Conservation (phyloP, 1,140 invertebrate species). For the Microvelia longipes region DNA sequence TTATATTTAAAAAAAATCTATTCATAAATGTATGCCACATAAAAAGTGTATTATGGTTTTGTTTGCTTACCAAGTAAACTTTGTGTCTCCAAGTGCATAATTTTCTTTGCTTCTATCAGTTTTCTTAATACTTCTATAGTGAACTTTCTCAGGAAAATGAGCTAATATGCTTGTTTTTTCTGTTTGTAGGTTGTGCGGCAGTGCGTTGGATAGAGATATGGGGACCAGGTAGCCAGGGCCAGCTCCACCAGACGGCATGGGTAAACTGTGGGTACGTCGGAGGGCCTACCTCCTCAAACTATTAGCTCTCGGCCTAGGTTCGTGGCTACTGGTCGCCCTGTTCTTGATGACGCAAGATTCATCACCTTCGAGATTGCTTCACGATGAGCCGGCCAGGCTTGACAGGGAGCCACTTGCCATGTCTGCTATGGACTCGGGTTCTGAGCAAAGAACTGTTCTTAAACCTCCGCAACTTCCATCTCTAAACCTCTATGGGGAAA, state of each 20-base stretch:
- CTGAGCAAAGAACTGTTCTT: neutral
- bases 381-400: neutral
- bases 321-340: conserved; percentile 1
- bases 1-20: too few relatives aligned
- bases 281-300: neutral
- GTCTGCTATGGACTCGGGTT: neutral
- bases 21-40: too few relatives aligned
- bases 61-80: too few relatives aligned
- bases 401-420: neutral
- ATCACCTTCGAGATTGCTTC: neutral
- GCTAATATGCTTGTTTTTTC: too few relatives aligned
- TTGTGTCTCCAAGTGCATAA: too few relatives aligned
- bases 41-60: too few relatives aligned
- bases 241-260: conserved; percentile 1
- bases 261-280: neutral
- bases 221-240: neutral
- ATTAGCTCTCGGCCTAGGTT: neutral
- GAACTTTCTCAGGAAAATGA: too few relatives aligned
- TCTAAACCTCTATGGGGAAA: conserved; percentile 18
- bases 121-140: too few relatives aligned
- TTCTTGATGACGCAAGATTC: neutral
- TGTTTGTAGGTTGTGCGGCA: neutral
- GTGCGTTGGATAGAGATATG: neutral
- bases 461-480: neutral
- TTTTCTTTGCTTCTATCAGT: too few relatives aligned